Evolutionary conservation across 2,113 vertebrate genomes (phyloP), one percentile per base, ranked within the genome.

Genomic region (Hucho hucho): DNA sequence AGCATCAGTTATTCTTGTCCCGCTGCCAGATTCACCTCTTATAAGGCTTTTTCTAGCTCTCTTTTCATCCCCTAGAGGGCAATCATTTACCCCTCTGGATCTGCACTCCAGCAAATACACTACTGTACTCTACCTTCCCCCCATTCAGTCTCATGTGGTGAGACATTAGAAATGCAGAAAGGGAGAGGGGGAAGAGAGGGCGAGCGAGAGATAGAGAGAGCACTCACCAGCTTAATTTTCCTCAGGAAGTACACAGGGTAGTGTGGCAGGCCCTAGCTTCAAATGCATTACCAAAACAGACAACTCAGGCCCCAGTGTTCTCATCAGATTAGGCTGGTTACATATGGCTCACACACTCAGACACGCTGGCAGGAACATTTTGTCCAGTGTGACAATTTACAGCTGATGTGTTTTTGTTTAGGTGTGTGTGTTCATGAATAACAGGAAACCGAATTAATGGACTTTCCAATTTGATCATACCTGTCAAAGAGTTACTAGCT

Each of bases 21-120:
- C 28, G 7, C 75, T 64, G 81, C 86, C 83, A 81, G 78, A 56
- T 58, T 68, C 20, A 65, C 71, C 72, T 83, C 77, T 82, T 77
- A 81, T 81, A 85, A 86, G 76, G 71, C 78, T 71, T 70, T 64
- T 70, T 72, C 66, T 75, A 69, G 75, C 75, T 77, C 77, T 64
- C 73, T 76, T 47, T 82, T 25, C 74, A 71, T 78, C 85, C 85
- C 83, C 85, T 87, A 85, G 85, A 83, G 85, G 85, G 87, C 83
- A 84, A 85, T 87, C 83, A 80, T 81, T 82, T 82, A 83, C 84
- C 81, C 81, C 72, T 82, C 75, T 79, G 65, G 61, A 25, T 47
- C 16, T 47, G 3, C 67, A 43, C 37, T 13, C 65, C 28, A 29
- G 24, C 29, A 22, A 25, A 26, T 6, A 28, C 32, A 26, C 29